phyloP scores from a whole-genome alignment of 2,113 vertebrate genomes.

The Buteo buteo region DNA sequence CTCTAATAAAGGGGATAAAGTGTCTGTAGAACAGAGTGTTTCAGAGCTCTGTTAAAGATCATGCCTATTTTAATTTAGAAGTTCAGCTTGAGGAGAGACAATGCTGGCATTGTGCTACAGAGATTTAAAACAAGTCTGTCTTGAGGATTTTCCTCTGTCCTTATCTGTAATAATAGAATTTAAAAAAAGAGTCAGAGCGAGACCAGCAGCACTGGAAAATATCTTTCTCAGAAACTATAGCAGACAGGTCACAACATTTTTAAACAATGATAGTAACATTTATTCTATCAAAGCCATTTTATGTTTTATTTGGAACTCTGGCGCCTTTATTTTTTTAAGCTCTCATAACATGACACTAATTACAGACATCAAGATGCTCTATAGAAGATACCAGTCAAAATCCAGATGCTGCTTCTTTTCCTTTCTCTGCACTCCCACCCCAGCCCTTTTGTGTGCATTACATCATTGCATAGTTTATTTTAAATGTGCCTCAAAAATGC shows the following conservation, averaged over 20 bases:
- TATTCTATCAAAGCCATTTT: conserved; percentile 97
- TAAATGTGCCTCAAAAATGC: conserved; percentile 89
- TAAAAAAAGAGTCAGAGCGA: conserved; percentile 51
- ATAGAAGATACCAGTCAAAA: conserved; percentile 80
- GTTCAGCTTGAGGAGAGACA: conserved; percentile 70
- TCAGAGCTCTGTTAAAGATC: conserved; percentile 71
- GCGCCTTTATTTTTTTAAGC: conserved; percentile 87
- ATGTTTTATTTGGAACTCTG: conserved; percentile 97
- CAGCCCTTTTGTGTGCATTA: conserved; percentile 76
- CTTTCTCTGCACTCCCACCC: conserved; percentile 38
- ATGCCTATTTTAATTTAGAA: conserved; percentile 74
- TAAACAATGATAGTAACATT: conserved; percentile 93
- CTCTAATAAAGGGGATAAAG: conserved; percentile 65
- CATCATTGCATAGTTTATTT: conserved; percentile 88
- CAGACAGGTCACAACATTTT: conserved; percentile 89
- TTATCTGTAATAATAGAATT: conserved; percentile 81
- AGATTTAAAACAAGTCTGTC: conserved; percentile 75
- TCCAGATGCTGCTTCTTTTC: conserved; percentile 82
- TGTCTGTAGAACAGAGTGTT: conserved; percentile 61
- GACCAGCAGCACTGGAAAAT: conserved; percentile 76
- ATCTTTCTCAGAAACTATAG: conserved; percentile 83
- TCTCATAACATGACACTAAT: conserved; percentile 94
- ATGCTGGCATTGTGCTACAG: conserved; percentile 71
- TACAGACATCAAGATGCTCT: conserved; percentile 94
- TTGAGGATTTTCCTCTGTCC: conserved; percentile 73